A percentile compares a stretch with the other conserved stretches of the same genome.
These are phyloP conservation scores for Scartelaos histophorus DNA, from an alignment of 2,113 vertebrate species.

Conservation along the genomic window DNA sequence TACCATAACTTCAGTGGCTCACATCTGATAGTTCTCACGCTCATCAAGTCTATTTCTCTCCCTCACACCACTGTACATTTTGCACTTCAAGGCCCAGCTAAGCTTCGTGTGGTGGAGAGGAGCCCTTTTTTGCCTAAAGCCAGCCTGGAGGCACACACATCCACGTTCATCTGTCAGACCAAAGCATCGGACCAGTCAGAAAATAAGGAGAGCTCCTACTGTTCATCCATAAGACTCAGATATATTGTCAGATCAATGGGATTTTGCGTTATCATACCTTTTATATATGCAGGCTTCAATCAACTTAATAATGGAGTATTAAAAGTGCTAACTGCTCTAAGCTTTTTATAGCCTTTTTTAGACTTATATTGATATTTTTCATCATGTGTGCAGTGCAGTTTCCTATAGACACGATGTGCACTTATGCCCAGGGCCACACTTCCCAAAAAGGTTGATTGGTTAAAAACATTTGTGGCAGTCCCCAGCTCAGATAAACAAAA, in stretches of 20 bases:
- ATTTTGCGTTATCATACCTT: not conserved
- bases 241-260: not conserved
- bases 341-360: not conserved
- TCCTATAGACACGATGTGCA: too few relatives aligned
- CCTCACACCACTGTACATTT: constrained; percentile 5
- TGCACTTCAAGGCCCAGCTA: constrained; percentile 12
- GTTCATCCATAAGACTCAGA: not conserved
- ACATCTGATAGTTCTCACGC: constrained; percentile 45
- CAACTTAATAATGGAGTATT: not conserved
- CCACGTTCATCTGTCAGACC: constrained; percentile 10
- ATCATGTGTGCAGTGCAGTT: too few relatives aligned
- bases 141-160: constrained; percentile 26
- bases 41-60: constrained; percentile 21
- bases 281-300: not conserved
- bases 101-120: constrained; percentile 6
- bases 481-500: not conserved
- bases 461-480: not conserved
- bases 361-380: not conserved
- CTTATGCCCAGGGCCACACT: not conserved
- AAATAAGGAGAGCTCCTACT: constrained; percentile 13
- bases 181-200: constrained; percentile 22
- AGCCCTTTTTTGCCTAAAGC: constrained; percentile 21
- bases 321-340: not conserved
- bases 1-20: constrained; percentile 24
- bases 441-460: not conserved